Percentiles rank a stretch among this genome's conserved stretches.
phyloP scores from a whole-genome alignment of 2,888 invertebrate species.

The Uloborus plumipes region DNA sequence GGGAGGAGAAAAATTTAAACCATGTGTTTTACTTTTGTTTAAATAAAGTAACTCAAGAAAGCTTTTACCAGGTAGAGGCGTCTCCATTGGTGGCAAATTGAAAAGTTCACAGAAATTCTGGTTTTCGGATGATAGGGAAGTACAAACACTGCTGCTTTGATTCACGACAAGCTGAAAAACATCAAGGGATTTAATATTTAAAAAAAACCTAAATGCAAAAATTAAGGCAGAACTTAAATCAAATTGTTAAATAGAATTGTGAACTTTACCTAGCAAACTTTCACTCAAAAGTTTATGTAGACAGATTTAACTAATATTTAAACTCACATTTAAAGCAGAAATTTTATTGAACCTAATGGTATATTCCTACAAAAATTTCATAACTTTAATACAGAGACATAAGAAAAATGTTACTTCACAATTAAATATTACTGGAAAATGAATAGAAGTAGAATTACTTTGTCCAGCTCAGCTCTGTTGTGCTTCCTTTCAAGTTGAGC shows the following conservation, averaged over 20 bases:
- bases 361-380: not conserved
- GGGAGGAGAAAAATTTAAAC: no score
- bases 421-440: no score
- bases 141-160: constrained; percentile 56
- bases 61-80: constrained; percentile 69
- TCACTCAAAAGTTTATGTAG: not conserved
- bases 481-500: constrained; percentile 69
- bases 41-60: not conserved
- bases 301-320: no score
- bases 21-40: no score
- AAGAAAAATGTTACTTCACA: not conserved
- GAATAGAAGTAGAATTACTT: constrained; percentile 65
- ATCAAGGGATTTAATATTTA: no score
- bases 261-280: not conserved
- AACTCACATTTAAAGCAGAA: no score
- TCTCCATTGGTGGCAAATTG: constrained; percentile 70
- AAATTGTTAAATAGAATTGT: not conserved
- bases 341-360: no score
- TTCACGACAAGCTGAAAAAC: constrained; percentile 46
- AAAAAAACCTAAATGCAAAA: not conserved
- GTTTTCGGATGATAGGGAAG: constrained; percentile 66
- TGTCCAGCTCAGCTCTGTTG: constrained; percentile 68
- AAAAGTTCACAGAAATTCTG: constrained; percentile 68
- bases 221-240: not conserved
- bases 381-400: not conserved